Evolutionary conservation across 2,113 vertebrate species (phyloP).

Genomic region (Corythoichthys intestinalis): DNA sequence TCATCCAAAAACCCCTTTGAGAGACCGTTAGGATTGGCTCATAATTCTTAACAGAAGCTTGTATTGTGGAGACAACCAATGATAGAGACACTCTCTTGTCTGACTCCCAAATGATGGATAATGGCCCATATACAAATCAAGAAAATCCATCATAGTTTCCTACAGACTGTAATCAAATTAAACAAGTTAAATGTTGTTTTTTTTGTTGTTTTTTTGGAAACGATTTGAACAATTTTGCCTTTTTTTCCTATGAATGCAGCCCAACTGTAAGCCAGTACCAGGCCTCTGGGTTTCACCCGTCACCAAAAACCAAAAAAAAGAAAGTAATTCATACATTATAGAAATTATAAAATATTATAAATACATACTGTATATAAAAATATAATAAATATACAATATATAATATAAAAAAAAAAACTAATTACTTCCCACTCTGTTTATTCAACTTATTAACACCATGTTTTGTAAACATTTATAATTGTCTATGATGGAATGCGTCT

Average conservation of each 20-base stretch:
- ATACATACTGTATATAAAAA: no score
- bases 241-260: conserved; percentile 11
- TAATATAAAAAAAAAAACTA: no score
- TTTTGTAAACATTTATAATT: no score
- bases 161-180: conserved; percentile 26
- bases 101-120: conserved; percentile 33
- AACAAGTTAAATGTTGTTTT: no score
- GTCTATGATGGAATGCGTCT: no score
- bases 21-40: conserved; percentile 50
- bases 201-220: conserved; percentile 12
- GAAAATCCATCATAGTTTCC: conserved; percentile 43
- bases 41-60: conserved; percentile 32
- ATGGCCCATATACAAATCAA: conserved; percentile 26
- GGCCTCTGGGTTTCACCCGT: no score
- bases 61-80: conserved; percentile 15
- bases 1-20: conserved; percentile 53
- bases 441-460: no score
- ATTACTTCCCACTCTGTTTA: no score
- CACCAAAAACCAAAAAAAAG: no score
- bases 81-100: conserved; percentile 22
- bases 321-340: no score
- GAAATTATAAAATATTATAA: no score
- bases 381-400: no score
- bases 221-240: conserved; percentile 30
- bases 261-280: not conserved